A percentile compares a stretch with the other conserved stretches of the same genome.
These are phyloP conservation scores for Lordiphosa stackelbergi DNA, from an alignment of 1,140 invertebrate species.

Conservation along the genomic window DNA sequence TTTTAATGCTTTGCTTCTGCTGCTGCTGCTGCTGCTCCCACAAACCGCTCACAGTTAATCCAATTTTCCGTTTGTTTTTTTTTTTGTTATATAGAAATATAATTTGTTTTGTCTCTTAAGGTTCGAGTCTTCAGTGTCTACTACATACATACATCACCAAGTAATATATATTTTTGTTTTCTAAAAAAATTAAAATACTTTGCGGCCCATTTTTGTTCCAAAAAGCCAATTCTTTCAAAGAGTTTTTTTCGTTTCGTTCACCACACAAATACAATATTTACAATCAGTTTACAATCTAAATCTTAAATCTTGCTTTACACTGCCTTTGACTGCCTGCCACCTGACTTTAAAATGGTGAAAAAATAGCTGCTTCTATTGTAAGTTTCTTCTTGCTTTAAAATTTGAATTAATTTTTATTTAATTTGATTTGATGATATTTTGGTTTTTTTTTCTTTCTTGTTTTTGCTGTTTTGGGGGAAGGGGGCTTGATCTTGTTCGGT, in stretches of 20 bases:
- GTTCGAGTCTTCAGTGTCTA: constrained; percentile 59
- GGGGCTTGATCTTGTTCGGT: constrained; percentile 7
- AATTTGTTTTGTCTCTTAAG: constrained; percentile 42
- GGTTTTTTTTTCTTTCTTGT: constrained; percentile 7
- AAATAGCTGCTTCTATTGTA: constrained; percentile 75
- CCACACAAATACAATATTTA: constrained; percentile 68
- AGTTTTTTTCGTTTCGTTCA: no score
- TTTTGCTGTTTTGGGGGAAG: no score
- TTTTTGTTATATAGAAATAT: constrained; percentile 63
- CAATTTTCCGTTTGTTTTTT: constrained; percentile 16
- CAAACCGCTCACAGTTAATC: constrained; percentile 12
- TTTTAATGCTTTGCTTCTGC: constrained; percentile 7
- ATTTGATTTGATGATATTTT: constrained; percentile 67
- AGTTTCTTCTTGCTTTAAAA: constrained; percentile 57
- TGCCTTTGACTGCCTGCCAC: background rate
- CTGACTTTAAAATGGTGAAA: constrained; percentile 53
- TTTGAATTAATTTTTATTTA: constrained; percentile 52
- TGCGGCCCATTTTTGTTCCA: constrained; percentile 13
- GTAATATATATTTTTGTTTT: constrained; percentile 14
- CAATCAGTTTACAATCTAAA: constrained; percentile 38
- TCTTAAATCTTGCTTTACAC: constrained; percentile 24
- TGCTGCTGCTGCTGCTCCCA: constrained; percentile 23
- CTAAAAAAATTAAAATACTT: constrained; percentile 66
- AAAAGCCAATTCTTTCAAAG: constrained; percentile 36
- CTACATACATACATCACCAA: constrained; percentile 43